phyloP scores from a whole-genome alignment of 2,888 invertebrate genomes.

The Agrotis puta region DNA sequence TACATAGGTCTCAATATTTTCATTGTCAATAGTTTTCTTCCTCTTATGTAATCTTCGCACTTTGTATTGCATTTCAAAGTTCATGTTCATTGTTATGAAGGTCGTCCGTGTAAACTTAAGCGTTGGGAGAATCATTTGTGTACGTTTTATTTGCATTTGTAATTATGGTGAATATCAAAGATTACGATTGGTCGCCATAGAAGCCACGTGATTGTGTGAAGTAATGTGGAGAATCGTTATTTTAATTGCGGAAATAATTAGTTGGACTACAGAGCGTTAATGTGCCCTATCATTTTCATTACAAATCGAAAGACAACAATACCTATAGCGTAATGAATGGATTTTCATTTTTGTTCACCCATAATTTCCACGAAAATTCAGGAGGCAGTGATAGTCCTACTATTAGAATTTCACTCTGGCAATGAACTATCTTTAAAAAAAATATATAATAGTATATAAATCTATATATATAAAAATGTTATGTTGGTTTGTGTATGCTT shows the following conservation, averaged over 20 bases:
- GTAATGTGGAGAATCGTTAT: not conserved
- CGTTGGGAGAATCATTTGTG: not conserved
- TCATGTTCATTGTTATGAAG: slow-evolving; percentile 6
- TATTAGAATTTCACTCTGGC: not conserved
- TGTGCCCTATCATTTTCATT: not conserved
- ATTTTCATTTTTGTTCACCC: not conserved
- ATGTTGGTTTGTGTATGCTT: no score
- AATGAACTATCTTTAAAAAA: not conserved
- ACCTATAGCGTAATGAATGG: not conserved
- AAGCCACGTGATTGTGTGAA: not conserved
- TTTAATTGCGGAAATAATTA: slow-evolving; percentile 14
- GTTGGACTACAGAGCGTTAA: not conserved
- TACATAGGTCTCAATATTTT: slow-evolving; percentile 8
- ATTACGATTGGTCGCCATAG: not conserved
- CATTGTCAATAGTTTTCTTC: slow-evolving; percentile 19
- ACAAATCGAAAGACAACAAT: not conserved
- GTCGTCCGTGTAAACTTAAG: not conserved
- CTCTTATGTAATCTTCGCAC: slow-evolving; percentile 6
- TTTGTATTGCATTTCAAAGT: slow-evolving; percentile 14
- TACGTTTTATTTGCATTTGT: slow-evolving; percentile 1
- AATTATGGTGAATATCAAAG: not conserved
- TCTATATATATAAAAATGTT: no score
- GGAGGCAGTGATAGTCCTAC: not conserved
- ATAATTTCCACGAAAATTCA: not conserved
- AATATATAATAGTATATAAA: no score